Evolutionary conservation across 2,888 invertebrate species (phyloP).

Genomic region (Strigamia maritima): DNA sequence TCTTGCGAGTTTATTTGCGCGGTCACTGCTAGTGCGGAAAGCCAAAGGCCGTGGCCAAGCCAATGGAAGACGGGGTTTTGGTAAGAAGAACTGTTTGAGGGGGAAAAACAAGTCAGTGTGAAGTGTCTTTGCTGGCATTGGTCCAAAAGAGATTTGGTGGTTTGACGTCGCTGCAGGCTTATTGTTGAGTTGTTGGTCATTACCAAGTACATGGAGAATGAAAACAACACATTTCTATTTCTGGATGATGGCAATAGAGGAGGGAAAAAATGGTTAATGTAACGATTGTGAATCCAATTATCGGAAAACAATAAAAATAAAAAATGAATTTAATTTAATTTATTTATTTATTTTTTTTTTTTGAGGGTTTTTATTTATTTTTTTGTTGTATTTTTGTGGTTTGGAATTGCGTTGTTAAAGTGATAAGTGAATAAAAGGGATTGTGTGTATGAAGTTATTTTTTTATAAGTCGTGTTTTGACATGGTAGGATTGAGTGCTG

Average conservation of each 20-base stretch:
- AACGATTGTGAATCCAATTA: slow-evolving; percentile 23
- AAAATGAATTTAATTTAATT: not conserved
- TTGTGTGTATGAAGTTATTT: no score
- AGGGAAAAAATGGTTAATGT: not conserved
- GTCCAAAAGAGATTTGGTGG: slow-evolving; percentile 28
- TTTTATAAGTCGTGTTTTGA: no score
- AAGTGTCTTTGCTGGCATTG: slow-evolving; percentile 15
- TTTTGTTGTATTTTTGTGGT: not conserved
- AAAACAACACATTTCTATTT: slow-evolving; percentile 7
- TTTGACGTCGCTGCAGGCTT: slow-evolving; percentile 16
- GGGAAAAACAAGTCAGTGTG: slow-evolving; percentile 18
- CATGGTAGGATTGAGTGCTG: no score
- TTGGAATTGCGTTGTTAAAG: not conserved
- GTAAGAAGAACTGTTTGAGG: not conserved
- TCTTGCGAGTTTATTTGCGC: not conserved
- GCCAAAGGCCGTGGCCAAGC: slow-evolving; percentile 13
- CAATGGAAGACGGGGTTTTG: not conserved
- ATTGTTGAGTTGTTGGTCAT: slow-evolving; percentile 21
- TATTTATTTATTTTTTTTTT: not conserved
- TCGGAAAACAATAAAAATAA: slow-evolving; percentile 6
- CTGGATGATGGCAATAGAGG: not conserved
- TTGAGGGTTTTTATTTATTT: not conserved
- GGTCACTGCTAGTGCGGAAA: not conserved
- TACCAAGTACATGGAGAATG: slow-evolving; percentile 13
- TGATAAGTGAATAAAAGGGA: no score